A percentile compares a stretch with the other conserved stretches of the same genome.
Evolutionary conservation across 2,797 vertebrate genomes (phyloP).

Genomic region (Pyrocephalus nanus): DNA sequence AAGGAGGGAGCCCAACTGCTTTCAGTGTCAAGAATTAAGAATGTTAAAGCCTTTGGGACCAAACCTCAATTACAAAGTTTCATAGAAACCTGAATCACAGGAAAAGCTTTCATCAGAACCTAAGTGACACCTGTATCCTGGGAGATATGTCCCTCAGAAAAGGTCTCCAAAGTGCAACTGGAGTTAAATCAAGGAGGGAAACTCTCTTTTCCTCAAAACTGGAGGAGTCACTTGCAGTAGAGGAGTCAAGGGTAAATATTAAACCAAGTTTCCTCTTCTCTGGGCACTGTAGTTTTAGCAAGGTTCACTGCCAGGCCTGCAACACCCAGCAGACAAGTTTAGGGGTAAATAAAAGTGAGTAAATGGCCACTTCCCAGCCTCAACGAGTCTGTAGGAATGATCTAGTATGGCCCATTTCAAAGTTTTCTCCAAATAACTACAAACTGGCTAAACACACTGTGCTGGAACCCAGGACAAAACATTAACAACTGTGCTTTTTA

Average conservation of each 20-base stretch:
- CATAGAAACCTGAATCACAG: background rate
- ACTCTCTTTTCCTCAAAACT: background rate
- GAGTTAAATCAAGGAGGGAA: background rate
- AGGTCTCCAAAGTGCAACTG: background rate
- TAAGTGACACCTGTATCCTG: background rate
- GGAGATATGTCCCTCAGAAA: background rate
- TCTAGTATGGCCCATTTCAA: background rate
- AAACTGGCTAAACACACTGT: background rate
- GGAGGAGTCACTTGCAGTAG: background rate
- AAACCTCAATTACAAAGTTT: background rate
- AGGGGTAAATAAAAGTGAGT: constrained; percentile 42
- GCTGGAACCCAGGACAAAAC: background rate
- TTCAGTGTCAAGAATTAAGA: background rate
- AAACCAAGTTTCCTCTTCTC: background rate
- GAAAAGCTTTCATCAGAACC: background rate
- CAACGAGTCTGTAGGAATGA: background rate
- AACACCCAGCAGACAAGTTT: background rate
- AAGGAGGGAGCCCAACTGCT: background rate
- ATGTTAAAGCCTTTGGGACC: background rate
- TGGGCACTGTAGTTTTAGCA: background rate
- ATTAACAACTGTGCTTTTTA: background rate
- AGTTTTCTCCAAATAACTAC: background rate
- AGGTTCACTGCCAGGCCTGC: background rate
- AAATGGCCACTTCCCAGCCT: background rate
- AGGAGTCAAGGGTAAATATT: background rate